Evolutionary conservation across 2,888 invertebrate genomes (phyloP), one percentile per base, ranked within the genome.

Genomic region (Standfussiana lucernea): DNA sequence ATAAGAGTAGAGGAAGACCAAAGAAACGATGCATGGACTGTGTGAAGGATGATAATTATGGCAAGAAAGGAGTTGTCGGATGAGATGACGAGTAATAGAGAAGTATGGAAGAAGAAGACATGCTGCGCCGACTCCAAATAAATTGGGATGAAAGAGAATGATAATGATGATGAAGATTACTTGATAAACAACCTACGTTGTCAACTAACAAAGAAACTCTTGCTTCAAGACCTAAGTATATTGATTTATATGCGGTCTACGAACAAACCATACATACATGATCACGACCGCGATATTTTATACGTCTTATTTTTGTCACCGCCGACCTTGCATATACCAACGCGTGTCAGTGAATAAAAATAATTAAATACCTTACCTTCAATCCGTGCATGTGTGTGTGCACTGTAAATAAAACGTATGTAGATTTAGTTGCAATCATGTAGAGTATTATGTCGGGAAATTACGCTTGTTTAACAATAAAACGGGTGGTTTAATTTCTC

Each of bases 401-500:
- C 65, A 45, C 66, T 28, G 62, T 80, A 86, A 78, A 80, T 75
- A 72, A 66, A 67, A 75, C 66, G 66, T 80, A 67, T 80, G 77
- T 80, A 72, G 66, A 75, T 77, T 74, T 83, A 83, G 84, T 86
- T 77, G 80, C 77, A 86, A 76, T 76, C 75, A 72, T 80, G 77
- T 76, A n/a, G 59, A 71, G 82, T 85, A 71, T 81, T 86, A 76
- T 72, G 86, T 83, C 62, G 75, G 72, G 77, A 86, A 86, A 86
- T 83, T 80, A 86, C 65, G 76, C 84, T 73, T 80, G 78, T 83
- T 78, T 45, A 76, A 73, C 72, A 70, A 86, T 86, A 86, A 83
- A 83, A 75, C 72, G 84, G 77, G 80, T 86, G 74, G 77, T 85
- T 83, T 77, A 73, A 86, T 86, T 86, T 83, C 62, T 83, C 65